Evolutionary conservation across 2,113 vertebrate genomes (phyloP), one percentile per base, ranked within the genome.

Genomic region (Mirounga angustirostris): DNA sequence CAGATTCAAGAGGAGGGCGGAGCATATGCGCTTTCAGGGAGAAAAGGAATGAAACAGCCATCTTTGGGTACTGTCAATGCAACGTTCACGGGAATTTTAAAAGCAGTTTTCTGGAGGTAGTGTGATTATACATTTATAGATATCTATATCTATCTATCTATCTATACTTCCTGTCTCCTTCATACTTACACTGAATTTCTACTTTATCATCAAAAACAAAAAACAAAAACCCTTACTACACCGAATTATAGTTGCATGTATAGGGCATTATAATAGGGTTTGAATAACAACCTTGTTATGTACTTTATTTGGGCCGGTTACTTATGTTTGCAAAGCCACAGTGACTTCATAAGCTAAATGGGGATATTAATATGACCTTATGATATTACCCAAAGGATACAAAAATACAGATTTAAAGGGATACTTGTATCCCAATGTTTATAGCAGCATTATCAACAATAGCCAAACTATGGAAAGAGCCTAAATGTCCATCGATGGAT

Each of bases 1-100:
- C 50, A 28, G n/a, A 9, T 56, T 65, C 13, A 18, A 40, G 46
- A 12, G 10, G 18, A 16, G 9, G 1, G 1, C 5, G 24, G 67
- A 46, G 58, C 1, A 19, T 21, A 36, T 0, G 18, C 33, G 21
- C 14, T 13, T 9, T 33, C 2, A 0, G 2, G 15, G 14, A 58
- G 63, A 40, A 40, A 56, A 73, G 36, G 50, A 40, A 46, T 4
- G 36, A 36, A 10, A 22, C 7, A 3, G 46, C n/a, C 21, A 18
- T 43, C 56, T 50, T 85, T 15, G 54, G 40, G 43, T 36, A 36
- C 24, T 50, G 4, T 30, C 13, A 19, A 7, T 22, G 8, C 28
- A 2, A 0, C 0, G 2, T 18, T 13, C 14, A 30, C 1, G 24
- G 50, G 24, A 56, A n/a, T n/a, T 91, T 33, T 59, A 65, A 50